Evolutionary conservation across 2,113 vertebrate genomes (phyloP), one percentile per base, ranked within the genome.

Genomic region (Irena cyanogastra): DNA sequence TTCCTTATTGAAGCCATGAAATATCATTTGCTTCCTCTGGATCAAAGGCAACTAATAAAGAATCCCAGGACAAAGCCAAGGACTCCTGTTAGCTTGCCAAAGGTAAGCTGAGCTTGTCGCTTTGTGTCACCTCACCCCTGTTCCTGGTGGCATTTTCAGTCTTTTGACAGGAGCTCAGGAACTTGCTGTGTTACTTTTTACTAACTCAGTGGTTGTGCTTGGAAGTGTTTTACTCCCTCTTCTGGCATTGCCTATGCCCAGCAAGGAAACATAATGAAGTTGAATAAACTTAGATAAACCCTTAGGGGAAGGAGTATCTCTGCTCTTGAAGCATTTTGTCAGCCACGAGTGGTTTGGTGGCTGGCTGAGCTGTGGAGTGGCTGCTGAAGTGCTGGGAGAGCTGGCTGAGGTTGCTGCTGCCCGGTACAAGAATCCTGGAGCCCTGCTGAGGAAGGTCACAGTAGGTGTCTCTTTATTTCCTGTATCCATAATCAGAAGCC

Each of bases 1-100:
- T 99, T 99, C 83, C 99, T 99, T 75, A 99, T 99, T 3, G 99
- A 99, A 94, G 99, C 99, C 22, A 99, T 99, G 99, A 99, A 99
- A 96, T 99, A 99, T 57, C 99, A 99, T 94, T 98, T 99, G 87
- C 98, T 99, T 90, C 99, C 99, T n/a, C 98, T 98, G 72, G 99
- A 99, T 97, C 99, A 99, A 97, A 98, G 99, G 31, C 99, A 99
- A 71, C 97, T 99, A 94, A 99, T 99, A 96, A 99, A 99, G 97
- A 99, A 99, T 6, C 99, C 99, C 91, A 98, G 99, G 92, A 99
- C 99, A 19, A 98, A 99, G 39, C 99, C 99, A 4, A 98, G 99
- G 90, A 99, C 99, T 16, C 99, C 99, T 0, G 97, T 99, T 93
- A 99, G 99, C 97, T 97, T 99, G 91, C 99, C 98, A 35, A 99